These are phyloP conservation scores for Stomorhina lunata DNA, from an alignment of 2,888 invertebrate genomes.

Conservation along the genomic window DNA sequence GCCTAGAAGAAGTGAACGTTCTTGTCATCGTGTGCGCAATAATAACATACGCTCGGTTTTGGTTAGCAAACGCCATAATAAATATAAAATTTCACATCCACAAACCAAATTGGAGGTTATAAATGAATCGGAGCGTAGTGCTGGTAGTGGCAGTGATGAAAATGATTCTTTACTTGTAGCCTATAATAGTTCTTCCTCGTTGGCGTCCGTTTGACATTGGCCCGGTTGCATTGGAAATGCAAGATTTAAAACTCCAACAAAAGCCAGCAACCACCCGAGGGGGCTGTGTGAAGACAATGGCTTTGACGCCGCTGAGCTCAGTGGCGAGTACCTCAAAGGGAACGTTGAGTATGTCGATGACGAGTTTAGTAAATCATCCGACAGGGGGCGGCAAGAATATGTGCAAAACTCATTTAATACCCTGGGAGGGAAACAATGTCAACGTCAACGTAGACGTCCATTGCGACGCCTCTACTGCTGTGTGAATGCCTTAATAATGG, in stretches of 20 bases:
- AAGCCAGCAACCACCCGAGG: conserved; percentile 23
- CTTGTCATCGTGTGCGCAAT: conserved; percentile 67
- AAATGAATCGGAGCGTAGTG: conserved; percentile 78
- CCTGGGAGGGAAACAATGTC: conserved; percentile 69
- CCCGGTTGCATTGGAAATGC: conserved; percentile 75
- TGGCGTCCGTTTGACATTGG: conserved; percentile 80
- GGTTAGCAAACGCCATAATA: conserved; percentile 77
- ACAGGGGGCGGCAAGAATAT: background rate
- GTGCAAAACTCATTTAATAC: conserved; percentile 35
- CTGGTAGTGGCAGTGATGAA: conserved; percentile 79
- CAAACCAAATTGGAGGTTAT: conserved; percentile 78
- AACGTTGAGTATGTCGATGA: conserved; percentile 27
- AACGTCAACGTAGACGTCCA: conserved; percentile 75
- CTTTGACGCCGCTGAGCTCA: too few species aligned
- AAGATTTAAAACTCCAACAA: conserved; percentile 60
- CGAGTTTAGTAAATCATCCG: conserved; percentile 6
- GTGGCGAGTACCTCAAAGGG: conserved; percentile 32
- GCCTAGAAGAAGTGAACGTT: conserved; percentile 43
- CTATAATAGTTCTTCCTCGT: conserved; percentile 78
- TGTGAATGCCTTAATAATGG: conserved; percentile 77
- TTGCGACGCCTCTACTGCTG: conserved; percentile 77
- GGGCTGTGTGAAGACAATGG: conserved; percentile 15
- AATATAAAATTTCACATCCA: conserved; percentile 77
- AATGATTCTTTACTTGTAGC: conserved; percentile 79
- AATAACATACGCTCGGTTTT: conserved; percentile 77